Evolutionary conservation across 2,113 vertebrate species (phyloP).

Genomic region (Azemiops feae): DNA sequence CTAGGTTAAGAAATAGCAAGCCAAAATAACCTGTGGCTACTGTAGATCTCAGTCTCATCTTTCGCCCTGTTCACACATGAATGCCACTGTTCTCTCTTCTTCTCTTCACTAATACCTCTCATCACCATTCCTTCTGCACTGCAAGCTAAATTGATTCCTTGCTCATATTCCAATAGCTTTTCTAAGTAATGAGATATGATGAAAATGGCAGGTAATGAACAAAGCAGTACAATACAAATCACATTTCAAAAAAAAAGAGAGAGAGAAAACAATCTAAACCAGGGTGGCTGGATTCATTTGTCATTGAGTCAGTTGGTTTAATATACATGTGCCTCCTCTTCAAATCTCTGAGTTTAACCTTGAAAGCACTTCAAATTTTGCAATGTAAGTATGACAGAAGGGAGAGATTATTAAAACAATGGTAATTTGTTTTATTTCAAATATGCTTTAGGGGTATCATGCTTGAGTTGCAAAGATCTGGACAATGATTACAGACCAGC

Average conservation of each 20-base stretch:
- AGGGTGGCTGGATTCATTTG: not conserved
- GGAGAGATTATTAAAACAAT: not conserved
- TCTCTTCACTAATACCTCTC: slow-evolving; percentile 61
- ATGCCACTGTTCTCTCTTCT: not conserved
- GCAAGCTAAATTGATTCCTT: slow-evolving; percentile 30
- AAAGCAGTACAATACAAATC: slow-evolving; percentile 40
- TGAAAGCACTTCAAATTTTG: not conserved
- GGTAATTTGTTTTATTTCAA: not conserved
- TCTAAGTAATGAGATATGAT: slow-evolving; percentile 50
- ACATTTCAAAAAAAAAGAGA: not conserved
- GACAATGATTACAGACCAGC: not conserved
- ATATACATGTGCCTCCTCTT: not conserved
- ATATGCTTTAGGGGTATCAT: not conserved
- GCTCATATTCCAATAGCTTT: slow-evolving; percentile 55
- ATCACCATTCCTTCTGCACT: slow-evolving; percentile 46
- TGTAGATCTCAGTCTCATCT: slow-evolving; percentile 55
- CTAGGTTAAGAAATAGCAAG: slow-evolving; percentile 48
- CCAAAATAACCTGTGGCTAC: slow-evolving; percentile 50
- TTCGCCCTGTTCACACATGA: not conserved
- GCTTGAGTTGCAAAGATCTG: not conserved
- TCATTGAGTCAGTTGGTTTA: not conserved
- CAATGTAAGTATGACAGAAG: not conserved
- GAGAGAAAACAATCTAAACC: slow-evolving; percentile 27
- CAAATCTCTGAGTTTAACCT: not conserved
- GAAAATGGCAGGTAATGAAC: slow-evolving; percentile 49